Conservation (phyloP, 1,140 invertebrate genomes). For the Leptoteleia sp. region DNA sequence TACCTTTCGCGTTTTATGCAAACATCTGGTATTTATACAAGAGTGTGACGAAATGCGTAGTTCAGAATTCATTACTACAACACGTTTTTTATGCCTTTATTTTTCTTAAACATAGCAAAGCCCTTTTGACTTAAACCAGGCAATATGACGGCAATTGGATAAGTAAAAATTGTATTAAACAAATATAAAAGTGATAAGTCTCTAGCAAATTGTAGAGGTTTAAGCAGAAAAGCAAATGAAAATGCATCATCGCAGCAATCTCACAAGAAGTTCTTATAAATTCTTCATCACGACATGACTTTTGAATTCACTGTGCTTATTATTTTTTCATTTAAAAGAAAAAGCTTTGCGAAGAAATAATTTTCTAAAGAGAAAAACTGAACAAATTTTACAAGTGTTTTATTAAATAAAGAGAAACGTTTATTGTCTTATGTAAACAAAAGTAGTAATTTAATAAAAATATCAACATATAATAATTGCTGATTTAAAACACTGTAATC, state of each 20-base stretch:
- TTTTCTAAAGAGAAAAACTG: background rate
- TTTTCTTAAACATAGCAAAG: slow-evolving; percentile 14
- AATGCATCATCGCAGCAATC: slow-evolving; percentile 12
- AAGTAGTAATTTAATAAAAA: too few species aligned
- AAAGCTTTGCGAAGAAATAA: background rate
- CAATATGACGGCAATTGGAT: too few species aligned
- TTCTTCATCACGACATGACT: background rate
- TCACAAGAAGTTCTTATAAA: slow-evolving; percentile 8
- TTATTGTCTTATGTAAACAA: too few species aligned
- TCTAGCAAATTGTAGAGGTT: slow-evolving; percentile 11
- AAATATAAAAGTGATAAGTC: background rate
- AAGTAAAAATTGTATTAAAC: too few species aligned
- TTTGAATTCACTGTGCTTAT: slow-evolving; percentile 14
- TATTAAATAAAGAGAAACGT: background rate
- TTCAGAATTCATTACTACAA: slow-evolving; percentile 15
- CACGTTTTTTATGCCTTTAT: slow-evolving; percentile 7
- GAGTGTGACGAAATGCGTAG: slow-evolving; percentile 5
- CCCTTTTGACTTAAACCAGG: too few species aligned
- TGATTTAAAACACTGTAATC: too few species aligned
- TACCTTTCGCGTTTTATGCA: background rate
- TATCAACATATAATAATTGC: too few species aligned
- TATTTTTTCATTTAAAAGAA: slow-evolving; percentile 9
- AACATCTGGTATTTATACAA: slow-evolving; percentile 1
- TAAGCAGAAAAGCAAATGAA: slow-evolving; percentile 27
- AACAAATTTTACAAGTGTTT: too few species aligned